Base-by-base conservation (phyloP, 2,113 vertebrate genomes). In the Anhinga anhinga region DNA sequence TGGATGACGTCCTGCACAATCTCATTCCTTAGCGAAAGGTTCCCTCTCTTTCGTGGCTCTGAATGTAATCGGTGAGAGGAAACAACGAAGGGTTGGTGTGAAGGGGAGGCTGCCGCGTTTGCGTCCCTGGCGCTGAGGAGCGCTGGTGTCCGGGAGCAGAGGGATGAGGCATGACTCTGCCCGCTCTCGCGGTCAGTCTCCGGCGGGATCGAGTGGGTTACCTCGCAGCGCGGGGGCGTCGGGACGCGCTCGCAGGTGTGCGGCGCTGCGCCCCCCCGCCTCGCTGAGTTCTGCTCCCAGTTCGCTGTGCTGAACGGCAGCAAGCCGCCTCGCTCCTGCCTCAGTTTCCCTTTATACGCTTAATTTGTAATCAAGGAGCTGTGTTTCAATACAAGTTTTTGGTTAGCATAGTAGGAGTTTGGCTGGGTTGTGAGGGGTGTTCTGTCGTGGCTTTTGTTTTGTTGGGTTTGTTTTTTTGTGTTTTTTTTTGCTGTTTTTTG, bases 1-100 rank as follows among this genome's bases (percentile, higher is more conserved):
- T 11, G 58, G 50, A 10, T 0, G 1, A 25, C 0, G 15, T 66
- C 74, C 34, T 6, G 19, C 44, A 25, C 9, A 0, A 3, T 45
- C 38, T 38, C 15, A 3, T 36, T 34, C 19, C 47, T n/a, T 23
- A 8, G 36, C 7, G 38, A 80, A 58, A 72, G 22, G 26, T 66
- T 49, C 21, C 3, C 17, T 19, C 58, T 17, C 55, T 56, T 44
- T 23, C 2, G 1, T 21, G 72, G 56, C 65, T 85, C 50, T 27
- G 73, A 30, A 27, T 55, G 49, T 15, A 55, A 23, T 49, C 25
- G 1, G n/a, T 3, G 25, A 12, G 30, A 42, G 49, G 49, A 63
- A 32, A 17, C 16, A 7, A 7, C 11, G 8, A 11, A 52, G 34
- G 27, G 49, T 40, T 22, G 1, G n/a, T 5, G 40, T 15, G 49